phyloP scores from a whole-genome alignment of 1,140 invertebrate species.

The Harpegnathos saltator region DNA sequence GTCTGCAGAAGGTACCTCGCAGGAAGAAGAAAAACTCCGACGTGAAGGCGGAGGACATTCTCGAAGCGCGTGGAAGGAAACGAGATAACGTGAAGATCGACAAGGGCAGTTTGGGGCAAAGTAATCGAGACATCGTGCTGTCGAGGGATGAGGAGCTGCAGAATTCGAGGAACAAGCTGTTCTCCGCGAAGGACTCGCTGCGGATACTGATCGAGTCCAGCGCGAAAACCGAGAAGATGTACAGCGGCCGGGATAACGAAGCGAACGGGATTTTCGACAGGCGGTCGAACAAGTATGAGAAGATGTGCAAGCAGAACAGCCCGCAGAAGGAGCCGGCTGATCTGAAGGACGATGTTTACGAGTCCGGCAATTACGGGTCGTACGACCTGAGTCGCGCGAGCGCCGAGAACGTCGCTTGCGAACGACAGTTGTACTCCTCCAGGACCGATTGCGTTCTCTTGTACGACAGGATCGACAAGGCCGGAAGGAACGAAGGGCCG shows the following conservation, averaged over 20 bases:
- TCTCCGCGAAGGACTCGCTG: constrained; percentile 47
- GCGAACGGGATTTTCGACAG: constrained; percentile 48
- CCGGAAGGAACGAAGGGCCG: constrained; percentile 63
- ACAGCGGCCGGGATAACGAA: constrained; percentile 46
- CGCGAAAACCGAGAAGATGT: constrained; percentile 56
- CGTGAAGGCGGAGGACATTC: constrained; percentile 79
- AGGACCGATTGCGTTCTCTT: not conserved
- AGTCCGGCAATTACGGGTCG: constrained; percentile 64
- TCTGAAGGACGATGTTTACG: constrained; percentile 60
- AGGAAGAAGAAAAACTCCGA: constrained; percentile 81
- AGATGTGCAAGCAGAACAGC: constrained; percentile 39
- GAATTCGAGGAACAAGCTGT: constrained; percentile 77
- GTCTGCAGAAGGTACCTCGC: constrained; percentile 69
- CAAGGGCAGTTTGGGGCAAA: constrained; percentile 36
- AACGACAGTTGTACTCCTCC: constrained; percentile 25
- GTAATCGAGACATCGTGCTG: constrained; percentile 27
- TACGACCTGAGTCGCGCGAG: constrained; percentile 61
- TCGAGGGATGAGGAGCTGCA: constrained; percentile 66
- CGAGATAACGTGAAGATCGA: constrained; percentile 59
- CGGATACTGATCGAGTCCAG: constrained; percentile 16
- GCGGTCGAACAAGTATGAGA: constrained; percentile 74
- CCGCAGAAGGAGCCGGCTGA: constrained; percentile 25
- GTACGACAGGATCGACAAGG: constrained; percentile 62
- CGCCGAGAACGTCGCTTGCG: too few relatives aligned
- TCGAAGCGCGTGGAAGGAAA: constrained; percentile 76